phyloP scores from a whole-genome alignment of 2,888 invertebrate species.

The Steinernema carpocapsae region DNA sequence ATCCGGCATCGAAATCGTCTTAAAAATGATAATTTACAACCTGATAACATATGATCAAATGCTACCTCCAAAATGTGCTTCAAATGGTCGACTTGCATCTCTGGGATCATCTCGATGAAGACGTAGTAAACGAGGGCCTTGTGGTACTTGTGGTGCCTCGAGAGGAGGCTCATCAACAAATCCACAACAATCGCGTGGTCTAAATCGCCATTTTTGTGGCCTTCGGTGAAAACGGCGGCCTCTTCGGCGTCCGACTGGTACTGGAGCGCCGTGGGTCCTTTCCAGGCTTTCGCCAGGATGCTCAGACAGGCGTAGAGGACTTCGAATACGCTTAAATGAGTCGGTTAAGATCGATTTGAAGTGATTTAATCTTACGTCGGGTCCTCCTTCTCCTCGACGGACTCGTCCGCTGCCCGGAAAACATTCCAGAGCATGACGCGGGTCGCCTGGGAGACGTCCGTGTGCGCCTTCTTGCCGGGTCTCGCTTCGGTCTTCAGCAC shows the following conservation, averaged over 20 bases:
- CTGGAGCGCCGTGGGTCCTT: constrained; percentile 7
- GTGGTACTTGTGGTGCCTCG: constrained; percentile 25
- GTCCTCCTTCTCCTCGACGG: background rate
- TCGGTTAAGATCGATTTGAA: background rate
- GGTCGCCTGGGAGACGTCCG: background rate
- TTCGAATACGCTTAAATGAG: background rate
- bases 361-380: background rate
- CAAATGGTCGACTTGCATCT: constrained; percentile 7
- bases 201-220: background rate
- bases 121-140: constrained; percentile 13
- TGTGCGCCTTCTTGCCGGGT: constrained; percentile 13
- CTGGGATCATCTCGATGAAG: constrained; percentile 1
- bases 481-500: constrained; percentile 7
- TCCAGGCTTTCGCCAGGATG: background rate
- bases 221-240: constrained; percentile 11
- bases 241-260: constrained; percentile 11
- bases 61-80: constrained; percentile 10
- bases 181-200: constrained; percentile 21
- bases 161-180: constrained; percentile 7
- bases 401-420: background rate
- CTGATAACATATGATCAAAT: no score
- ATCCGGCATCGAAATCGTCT: constrained; percentile 11
- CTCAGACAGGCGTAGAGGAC: background rate
- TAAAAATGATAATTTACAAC: background rate
- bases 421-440: constrained; percentile 6